phyloP scores from a whole-genome alignment of 2,888 invertebrate genomes.

The Melieria picta region DNA sequence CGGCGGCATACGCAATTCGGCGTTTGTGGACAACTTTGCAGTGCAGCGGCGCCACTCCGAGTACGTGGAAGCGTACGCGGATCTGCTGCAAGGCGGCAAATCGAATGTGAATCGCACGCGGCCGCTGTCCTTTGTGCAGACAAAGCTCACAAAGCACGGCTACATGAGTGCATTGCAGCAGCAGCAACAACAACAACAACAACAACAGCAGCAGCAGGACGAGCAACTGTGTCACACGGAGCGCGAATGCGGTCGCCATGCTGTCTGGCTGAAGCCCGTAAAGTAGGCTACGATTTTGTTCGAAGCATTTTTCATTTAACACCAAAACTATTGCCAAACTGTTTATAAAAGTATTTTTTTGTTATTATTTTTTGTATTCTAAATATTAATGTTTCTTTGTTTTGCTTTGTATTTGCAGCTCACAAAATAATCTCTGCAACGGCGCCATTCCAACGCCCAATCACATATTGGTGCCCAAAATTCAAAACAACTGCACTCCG shows the following conservation, averaged over 20 bases:
- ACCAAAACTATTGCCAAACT: constrained; percentile 8
- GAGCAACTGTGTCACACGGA: constrained; percentile 34
- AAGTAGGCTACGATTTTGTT: constrained; percentile 48
- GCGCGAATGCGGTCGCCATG: constrained; percentile 22
- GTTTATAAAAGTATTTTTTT: constrained; percentile 2
- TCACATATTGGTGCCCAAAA: constrained; percentile 73
- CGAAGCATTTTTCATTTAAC: background rate
- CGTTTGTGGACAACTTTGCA: constrained; percentile 43
- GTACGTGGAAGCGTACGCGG: constrained; percentile 45
- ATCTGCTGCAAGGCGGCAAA: constrained; percentile 43
- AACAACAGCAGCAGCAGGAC: constrained; percentile 5
- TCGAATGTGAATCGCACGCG: constrained; percentile 42
- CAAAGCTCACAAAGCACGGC: constrained; percentile 58
- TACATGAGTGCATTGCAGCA: constrained; percentile 54
- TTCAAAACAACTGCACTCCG: constrained; percentile 72
- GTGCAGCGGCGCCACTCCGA: constrained; percentile 45
- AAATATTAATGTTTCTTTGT: background rate
- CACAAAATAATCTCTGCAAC: constrained; percentile 79
- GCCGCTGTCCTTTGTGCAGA: constrained; percentile 55
- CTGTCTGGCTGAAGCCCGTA: constrained; percentile 46
- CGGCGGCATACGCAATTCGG: constrained; percentile 44
- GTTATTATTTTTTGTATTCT: background rate
- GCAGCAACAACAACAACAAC: constrained; percentile 21
- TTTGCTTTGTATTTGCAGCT: constrained; percentile 64
- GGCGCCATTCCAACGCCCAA: constrained; percentile 68